Evolutionary conservation across 2,888 invertebrate species (phyloP), one percentile per base, ranked within the genome.

Genomic region (Pterostichus madidus): DNA sequence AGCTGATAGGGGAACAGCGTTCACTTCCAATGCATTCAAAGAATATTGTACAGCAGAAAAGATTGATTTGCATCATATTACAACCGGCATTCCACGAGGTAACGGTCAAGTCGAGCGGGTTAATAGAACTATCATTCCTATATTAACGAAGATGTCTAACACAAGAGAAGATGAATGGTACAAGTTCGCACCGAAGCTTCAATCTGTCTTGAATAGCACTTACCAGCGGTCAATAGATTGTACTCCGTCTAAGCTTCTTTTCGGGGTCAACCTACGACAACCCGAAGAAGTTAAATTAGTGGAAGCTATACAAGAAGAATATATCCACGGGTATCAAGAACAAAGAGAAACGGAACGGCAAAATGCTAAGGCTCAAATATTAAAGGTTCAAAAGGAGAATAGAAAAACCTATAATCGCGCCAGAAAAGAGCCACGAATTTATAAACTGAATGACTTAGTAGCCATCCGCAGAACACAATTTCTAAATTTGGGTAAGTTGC

Each of bases 121-220:
- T 10, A 85, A 85, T 49, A 44, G 82, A 8, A 85, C 80, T 7
- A 24, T 85, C 0, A 84, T 79, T 11, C 80, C 83, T 10, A 59
- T 82, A 3, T 53, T 82, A 15, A 77, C 83, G 1, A 77, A 83
- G n/a, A 17, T 83, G 11, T 71, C 83, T 7, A 53, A 39, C n/a
- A 52, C 53, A 11, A 83, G 77, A 11, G 24, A 24, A 17, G 59
- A 31, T 59, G 77, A 61, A 31, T 77, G 24, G 44, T 52, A 75
- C 52, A 84, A 77, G 31, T 56, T 84, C 13, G 32, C 84, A 15
- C 46, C 71, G 1, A 46, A 35, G 5, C 76, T 83, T 11, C 83
- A 85, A 35, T 46, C 31, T 10, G 84, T 64, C 73, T 46, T 84
- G 0, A 84, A 85, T n/a, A 7, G 17, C 5, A 61, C 31, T 1